These are phyloP conservation scores for Ceratosolen fusciceps DNA, from an alignment of 1,140 invertebrate species.

Conservation along the genomic window DNA sequence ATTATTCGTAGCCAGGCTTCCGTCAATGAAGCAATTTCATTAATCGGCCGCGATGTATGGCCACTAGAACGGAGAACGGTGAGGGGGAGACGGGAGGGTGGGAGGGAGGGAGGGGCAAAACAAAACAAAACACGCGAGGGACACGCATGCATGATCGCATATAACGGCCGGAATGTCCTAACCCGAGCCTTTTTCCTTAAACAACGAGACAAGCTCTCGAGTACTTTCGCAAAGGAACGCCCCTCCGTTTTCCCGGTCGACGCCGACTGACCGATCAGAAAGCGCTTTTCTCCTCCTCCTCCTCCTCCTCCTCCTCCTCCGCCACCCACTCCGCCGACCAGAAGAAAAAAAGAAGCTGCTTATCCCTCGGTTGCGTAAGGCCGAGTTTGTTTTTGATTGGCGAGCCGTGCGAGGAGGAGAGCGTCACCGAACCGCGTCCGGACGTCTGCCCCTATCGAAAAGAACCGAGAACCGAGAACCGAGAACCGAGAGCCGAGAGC, in stretches of 20 bases:
- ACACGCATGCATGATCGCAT: too few relatives aligned
- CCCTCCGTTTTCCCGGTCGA: not conserved
- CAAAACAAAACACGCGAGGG: not conserved
- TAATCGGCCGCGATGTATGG: not conserved
- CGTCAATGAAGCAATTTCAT: conserved; percentile 6
- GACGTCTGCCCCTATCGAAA: conserved; percentile 10
- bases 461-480: conserved; percentile 11
- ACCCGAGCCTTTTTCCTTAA: not conserved
- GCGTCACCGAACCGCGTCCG: conserved; percentile 5
- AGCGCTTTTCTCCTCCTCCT: not conserved
- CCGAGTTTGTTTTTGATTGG: conserved; percentile 32
- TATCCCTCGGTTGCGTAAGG: conserved; percentile 3
- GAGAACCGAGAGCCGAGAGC: too few relatives aligned
- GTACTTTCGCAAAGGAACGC: not conserved
- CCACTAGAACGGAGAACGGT: too few relatives aligned
- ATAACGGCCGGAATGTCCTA: not conserved
- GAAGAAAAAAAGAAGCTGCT: conserved; percentile 8
- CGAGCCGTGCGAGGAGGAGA: conserved; percentile 24
- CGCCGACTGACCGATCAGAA: not conserved
- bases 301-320: too few relatives aligned
- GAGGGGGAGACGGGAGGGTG: too few relatives aligned
- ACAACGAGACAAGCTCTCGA: not conserved
- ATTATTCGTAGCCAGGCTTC: conserved; percentile 6
- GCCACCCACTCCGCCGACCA: not conserved
- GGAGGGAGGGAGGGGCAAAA: too few relatives aligned